Evolutionary conservation across 2,113 vertebrate genomes (phyloP).

Genomic region (Rhea americana): DNA sequence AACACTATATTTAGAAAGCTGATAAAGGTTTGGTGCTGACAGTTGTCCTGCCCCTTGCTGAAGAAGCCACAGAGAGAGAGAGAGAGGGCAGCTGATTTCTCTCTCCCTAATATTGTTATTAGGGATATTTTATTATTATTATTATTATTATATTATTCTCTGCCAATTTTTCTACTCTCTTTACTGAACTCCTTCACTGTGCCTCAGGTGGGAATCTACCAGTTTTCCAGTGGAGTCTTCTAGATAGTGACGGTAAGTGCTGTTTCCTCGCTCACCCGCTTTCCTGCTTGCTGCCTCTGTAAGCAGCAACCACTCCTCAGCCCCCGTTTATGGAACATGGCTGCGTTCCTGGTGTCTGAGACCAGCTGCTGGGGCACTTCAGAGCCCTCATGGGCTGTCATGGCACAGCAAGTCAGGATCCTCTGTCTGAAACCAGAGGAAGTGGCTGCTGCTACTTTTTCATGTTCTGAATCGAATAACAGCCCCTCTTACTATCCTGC

Average conservation of each 20-base stretch:
- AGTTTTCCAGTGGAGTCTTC: background rate
- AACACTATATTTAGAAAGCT: slow-evolving; percentile 78
- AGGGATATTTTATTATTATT: no score
- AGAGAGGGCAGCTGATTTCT: slow-evolving; percentile 2
- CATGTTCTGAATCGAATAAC: accelerated
- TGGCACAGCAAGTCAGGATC: background rate
- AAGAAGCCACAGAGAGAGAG: background rate
- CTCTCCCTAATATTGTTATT: background rate
- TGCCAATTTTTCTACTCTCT: background rate
- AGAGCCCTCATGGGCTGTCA: accelerated
- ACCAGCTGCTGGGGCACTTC: background rate
- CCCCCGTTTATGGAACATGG: background rate
- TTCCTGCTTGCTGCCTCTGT: accelerated
- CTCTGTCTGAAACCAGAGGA: background rate
- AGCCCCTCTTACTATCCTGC: accelerated
- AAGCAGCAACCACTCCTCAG: background rate
- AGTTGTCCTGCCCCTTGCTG: slow-evolving; percentile 74
- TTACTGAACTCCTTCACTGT: background rate
- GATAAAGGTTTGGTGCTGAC: slow-evolving; percentile 75
- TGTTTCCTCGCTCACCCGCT: background rate
- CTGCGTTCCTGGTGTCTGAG: background rate
- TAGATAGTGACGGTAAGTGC: slow-evolving; percentile 58
- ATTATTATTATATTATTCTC: background rate
- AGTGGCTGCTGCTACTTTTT: background rate
- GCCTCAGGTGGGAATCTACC: background rate